Evolutionary conservation across 2,113 vertebrate genomes (phyloP), one percentile per base, ranked within the genome.

Genomic region (Pomatostomus ruficeps): DNA sequence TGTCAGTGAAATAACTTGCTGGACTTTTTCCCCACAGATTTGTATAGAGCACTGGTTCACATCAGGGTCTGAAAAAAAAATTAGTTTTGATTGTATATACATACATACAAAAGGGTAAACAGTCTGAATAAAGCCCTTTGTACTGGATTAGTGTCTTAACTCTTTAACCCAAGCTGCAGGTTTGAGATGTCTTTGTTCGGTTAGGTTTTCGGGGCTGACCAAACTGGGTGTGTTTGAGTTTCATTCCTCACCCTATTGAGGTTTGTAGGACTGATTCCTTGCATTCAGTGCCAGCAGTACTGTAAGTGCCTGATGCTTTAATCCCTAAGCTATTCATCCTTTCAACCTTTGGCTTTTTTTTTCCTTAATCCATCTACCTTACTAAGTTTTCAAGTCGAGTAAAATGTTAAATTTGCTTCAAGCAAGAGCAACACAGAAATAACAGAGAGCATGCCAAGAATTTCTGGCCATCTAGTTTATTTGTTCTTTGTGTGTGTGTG

Each of bases 141-240:
- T 93, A 42, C 90, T 94, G 79, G 94, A 94, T 96, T 94, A 96
- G 91, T 96, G 94, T 95, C 89, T 95, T 91, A 94, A 95, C 70
- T 96, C 93, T 96, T 97, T 95, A 95, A 92, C 80, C 82, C 68
- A 68, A 96, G 96, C 96, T 95, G 88, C 96, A 97, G 96, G 97
- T 98, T 98, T 85, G 97, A 95, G 97, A 97, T 96, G 95, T 97
- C 97, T 98, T 98, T 97, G 96, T 97, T 97, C 85, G 0, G 46
- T 90, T 89, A 87, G 85, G 72, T 96, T 95, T 97, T 96, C 78
- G 95, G 54, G 86, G 63, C 92, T 92, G 85, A 95, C 95, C 93
- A 88, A 89, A 92, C 80, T 11, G 87, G 74, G 92, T 88, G 86
- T 93, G 91, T 67, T 86, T 91, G 96, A 96, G 94, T 61, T 95